Percentiles rank a stretch among this genome's conserved stretches.
Evolutionary conservation across 2,113 vertebrate genomes (phyloP).

Genomic region (Sakesphorus luctuosus): DNA sequence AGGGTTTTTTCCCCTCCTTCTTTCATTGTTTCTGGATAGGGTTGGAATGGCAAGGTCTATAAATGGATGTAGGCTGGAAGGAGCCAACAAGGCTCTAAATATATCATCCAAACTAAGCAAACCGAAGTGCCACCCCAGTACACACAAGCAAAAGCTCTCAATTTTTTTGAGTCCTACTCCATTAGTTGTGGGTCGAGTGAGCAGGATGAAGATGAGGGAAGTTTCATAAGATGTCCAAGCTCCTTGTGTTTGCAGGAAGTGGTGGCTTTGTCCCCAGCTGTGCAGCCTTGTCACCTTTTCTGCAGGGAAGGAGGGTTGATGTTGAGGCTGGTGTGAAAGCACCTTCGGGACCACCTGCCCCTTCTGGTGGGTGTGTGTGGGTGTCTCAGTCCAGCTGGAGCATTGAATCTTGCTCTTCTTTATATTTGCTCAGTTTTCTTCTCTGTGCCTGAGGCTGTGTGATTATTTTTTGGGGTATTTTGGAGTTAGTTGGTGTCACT

Average conservation of each 20-base stretch:
- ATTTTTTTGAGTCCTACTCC: background rate
- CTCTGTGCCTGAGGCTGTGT: background rate
- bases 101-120: background rate
- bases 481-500: background rate
- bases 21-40: background rate
- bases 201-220: background rate
- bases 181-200: background rate
- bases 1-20: background rate
- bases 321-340: background rate
- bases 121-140: background rate
- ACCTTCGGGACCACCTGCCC: background rate
- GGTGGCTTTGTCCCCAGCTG: background rate
- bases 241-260: background rate
- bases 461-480: background rate
- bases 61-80: background rate
- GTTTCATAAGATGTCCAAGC: background rate
- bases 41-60: background rate
- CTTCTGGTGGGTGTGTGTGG: rapidly evolving
- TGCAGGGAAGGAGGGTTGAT: background rate
- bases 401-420: background rate
- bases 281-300: background rate
- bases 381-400: background rate
- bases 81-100: background rate
- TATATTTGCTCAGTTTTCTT: background rate
- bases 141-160: background rate